Percentiles rank a stretch among this genome's conserved stretches.
These are phyloP conservation scores for Phymanthus crucifer DNA, from an alignment of 92 coral and sea anemone genomes.

Conservation along the genomic window DNA sequence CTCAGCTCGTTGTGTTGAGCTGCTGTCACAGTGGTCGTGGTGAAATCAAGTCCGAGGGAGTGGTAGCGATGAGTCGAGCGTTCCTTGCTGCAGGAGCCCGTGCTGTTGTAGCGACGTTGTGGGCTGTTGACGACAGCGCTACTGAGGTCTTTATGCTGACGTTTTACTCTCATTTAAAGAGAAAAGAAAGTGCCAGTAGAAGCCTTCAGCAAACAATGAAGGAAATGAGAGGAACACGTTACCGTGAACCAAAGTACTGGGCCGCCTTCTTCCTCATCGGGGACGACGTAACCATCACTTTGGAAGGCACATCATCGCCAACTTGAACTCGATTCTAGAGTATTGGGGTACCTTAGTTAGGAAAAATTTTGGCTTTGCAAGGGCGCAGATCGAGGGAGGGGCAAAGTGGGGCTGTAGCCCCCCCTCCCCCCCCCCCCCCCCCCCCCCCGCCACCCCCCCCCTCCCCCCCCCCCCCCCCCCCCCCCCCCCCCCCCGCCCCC, in stretches of 20 bases:
- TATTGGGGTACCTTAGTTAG: no score
- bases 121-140: slow-evolving; percentile 20
- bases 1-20: slow-evolving; percentile 30
- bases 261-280: slow-evolving; percentile 29
- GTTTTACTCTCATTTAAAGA: slow-evolving; percentile 16
- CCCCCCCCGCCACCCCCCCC: no score
- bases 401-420: no score
- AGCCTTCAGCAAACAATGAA: slow-evolving; percentile 29
- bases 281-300: slow-evolving; percentile 11
- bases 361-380: no score
- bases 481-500: no score
- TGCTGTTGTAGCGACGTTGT: slow-evolving; percentile 27
- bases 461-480: no score
- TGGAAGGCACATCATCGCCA: no score
- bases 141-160: slow-evolving; percentile 20
- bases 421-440: no score
- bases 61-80: slow-evolving; percentile 28
- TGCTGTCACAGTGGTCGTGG: slow-evolving; percentile 37
- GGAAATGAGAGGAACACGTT: slow-evolving; percentile 6
- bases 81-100: slow-evolving; percentile 41
- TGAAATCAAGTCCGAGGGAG: slow-evolving; percentile 25
- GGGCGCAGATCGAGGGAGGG: no score
- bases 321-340: no score
- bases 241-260: slow-evolving; percentile 25
- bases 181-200: neutral